phyloP scores from a whole-genome alignment of 2,113 vertebrate genomes.

The Caloenas nicobarica region DNA sequence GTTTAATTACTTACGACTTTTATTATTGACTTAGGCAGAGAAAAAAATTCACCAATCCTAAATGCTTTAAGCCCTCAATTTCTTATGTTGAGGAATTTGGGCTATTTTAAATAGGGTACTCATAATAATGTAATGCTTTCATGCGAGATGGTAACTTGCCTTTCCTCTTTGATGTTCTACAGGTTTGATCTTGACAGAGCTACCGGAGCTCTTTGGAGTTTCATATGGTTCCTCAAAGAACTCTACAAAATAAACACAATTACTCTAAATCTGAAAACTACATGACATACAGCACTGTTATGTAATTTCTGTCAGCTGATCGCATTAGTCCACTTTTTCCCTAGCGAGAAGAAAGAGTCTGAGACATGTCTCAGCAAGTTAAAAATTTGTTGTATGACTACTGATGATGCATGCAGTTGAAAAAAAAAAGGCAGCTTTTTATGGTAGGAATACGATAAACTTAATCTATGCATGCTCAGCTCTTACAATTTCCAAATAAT shows the following conservation, averaged over 20 bases:
- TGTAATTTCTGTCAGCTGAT: neutral
- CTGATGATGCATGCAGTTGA: neutral
- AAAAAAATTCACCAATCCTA: neutral
- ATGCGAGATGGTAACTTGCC: slow-evolving; percentile 13
- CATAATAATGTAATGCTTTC: neutral
- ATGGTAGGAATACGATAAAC: neutral
- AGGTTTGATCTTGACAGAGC: slow-evolving; percentile 18
- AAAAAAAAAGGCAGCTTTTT: neutral
- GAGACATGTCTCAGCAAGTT: neutral
- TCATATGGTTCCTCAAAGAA: slow-evolving; percentile 18
- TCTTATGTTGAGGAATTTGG: neutral
- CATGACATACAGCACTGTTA: neutral
- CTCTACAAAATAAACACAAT: slow-evolving; percentile 50
- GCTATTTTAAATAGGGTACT: neutral
- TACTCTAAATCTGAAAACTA: neutral
- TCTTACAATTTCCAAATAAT: neutral
- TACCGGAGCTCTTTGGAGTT: slow-evolving; percentile 15
- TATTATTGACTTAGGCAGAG: neutral
- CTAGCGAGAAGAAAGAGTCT: neutral
- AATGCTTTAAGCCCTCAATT: neutral
- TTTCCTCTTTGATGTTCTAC: slow-evolving; percentile 1
- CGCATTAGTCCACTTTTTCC: neutral
- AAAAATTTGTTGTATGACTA: neutral
- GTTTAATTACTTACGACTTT: neutral
- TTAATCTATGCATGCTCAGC: neutral